Conservation (phyloP, 2,113 vertebrate species). For the Myiozetetes cayanensis region DNA sequence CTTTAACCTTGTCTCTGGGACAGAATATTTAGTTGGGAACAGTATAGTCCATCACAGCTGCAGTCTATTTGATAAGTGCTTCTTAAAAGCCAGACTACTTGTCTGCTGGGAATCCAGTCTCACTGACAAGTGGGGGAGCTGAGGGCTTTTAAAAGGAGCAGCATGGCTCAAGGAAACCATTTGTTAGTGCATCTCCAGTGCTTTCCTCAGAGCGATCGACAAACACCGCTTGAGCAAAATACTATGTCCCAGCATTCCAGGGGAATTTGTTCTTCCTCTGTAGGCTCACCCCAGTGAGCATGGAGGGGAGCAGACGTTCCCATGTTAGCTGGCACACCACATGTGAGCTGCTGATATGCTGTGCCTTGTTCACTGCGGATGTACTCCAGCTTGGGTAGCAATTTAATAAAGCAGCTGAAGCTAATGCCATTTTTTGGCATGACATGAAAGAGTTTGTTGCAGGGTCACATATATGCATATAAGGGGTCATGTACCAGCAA, state of each 20-base stretch:
- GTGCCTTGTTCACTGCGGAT: not conserved
- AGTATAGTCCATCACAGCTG: not conserved
- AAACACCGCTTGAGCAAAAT: not conserved
- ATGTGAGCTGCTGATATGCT: accelerated
- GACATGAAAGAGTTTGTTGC: constrained; percentile 22
- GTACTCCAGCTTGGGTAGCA: not conserved
- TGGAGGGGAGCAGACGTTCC: not conserved
- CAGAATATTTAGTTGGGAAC: not conserved
- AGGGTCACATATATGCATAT: constrained; percentile 38
- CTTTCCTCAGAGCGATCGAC: not conserved
- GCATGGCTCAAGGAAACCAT: not conserved
- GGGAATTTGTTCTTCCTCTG: not conserved
- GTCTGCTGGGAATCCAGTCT: not conserved
- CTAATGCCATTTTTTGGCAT: constrained; percentile 41
- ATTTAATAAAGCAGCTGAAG: constrained; percentile 34
- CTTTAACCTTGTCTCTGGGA: not conserved
- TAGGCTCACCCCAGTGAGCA: accelerated
- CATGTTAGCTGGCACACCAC: not conserved
- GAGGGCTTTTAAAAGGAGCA: not conserved
- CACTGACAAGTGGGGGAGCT: not conserved
- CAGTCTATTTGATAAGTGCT: not conserved
- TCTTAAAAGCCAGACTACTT: not conserved
- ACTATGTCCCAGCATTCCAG: not conserved
- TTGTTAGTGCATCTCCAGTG: not conserved
- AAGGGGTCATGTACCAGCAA: constrained; percentile 50